Evolutionary conservation across 1,140 invertebrate genomes (phyloP).

Genomic region (Neodiprion virginianus): DNA sequence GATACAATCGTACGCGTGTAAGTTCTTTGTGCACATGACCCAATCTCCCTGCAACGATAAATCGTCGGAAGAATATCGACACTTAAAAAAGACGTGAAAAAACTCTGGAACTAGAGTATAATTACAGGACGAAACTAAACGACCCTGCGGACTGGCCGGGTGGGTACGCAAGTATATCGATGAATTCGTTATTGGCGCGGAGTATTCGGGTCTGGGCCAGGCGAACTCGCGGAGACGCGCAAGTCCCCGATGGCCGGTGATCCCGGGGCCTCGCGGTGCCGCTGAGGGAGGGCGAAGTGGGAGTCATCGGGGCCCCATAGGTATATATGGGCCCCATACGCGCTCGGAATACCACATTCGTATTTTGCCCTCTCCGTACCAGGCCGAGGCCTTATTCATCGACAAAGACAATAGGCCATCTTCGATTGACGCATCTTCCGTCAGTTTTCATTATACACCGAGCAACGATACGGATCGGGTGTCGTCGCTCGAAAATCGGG

Average conservation of each 20-base stretch:
- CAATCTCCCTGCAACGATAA: too few species aligned
- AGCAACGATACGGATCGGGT: neutral
- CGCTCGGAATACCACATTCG: constrained; percentile 60
- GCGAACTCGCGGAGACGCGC: constrained; percentile 8
- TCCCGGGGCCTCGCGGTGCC: constrained; percentile 24
- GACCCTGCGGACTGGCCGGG: too few species aligned
- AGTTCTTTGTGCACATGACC: too few species aligned
- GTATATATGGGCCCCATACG: constrained; percentile 61
- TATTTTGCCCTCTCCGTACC: constrained; percentile 51
- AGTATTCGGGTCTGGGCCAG: neutral
- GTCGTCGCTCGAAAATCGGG: neutral
- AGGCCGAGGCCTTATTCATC: constrained; percentile 23
- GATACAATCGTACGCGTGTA: too few species aligned
- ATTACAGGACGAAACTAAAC: too few species aligned
- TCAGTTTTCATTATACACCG: neutral
- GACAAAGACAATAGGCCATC: neutral
- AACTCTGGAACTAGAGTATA: too few species aligned
- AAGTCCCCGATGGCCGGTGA: constrained; percentile 17
- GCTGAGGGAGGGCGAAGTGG: constrained; percentile 37
- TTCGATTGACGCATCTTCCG: neutral
- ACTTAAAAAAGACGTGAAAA: too few species aligned
- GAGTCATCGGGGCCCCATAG: constrained; percentile 38
- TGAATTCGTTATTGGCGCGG: too few species aligned
- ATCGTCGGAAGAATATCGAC: too few species aligned
- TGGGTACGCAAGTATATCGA: too few species aligned